A percentile compares a stretch with the other conserved stretches of the same genome.
phyloP scores from a whole-genome alignment of 2,888 invertebrate genomes.

The Chydorus sphaericus region DNA sequence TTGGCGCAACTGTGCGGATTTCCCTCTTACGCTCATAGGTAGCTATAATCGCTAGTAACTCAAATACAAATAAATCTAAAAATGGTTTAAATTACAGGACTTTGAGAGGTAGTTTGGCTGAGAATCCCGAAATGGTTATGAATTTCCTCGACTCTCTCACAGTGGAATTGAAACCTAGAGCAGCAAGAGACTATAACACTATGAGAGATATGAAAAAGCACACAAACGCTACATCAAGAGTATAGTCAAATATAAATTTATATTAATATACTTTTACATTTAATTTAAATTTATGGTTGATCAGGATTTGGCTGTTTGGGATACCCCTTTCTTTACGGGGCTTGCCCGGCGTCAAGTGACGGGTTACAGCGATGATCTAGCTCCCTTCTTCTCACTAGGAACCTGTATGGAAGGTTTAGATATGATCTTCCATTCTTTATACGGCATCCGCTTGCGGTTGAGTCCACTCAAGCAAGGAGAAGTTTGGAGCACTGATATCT shows the following conservation, averaged over 20 bases:
- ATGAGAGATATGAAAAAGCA: conserved; percentile 59
- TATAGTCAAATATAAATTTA: background rate
- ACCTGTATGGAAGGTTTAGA: conserved; percentile 96
- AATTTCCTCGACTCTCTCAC: conserved; percentile 65
- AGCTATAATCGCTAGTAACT: background rate
- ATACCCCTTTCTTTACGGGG: conserved; percentile 68
- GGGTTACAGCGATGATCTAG: conserved; percentile 48
- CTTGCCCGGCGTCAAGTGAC: conserved; percentile 55
- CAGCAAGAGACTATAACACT: conserved; percentile 53
- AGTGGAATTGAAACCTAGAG: conserved; percentile 49
- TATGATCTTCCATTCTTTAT: conserved; percentile 65
- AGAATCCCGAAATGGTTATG: conserved; percentile 59
- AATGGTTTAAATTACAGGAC: conserved; percentile 40
- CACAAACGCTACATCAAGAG: background rate
- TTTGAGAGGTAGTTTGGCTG: conserved; percentile 71
- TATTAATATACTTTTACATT: background rate
- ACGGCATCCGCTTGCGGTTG: conserved; percentile 59
- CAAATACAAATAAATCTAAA: background rate
- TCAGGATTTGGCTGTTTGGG: conserved; percentile 51
- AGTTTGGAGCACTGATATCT: conserved; percentile 73
- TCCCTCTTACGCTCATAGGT: conserved; percentile 66
- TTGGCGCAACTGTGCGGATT: conserved; percentile 83
- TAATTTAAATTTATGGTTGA: conserved; percentile 7
- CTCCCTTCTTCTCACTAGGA: conserved; percentile 80
- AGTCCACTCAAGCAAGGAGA: conserved; percentile 62